A percentile compares a stretch with the other conserved stretches of the same genome.
These are phyloP conservation scores for Sardinella longiceps DNA, from an alignment of 2,797 vertebrate species.

Conservation along the genomic window DNA sequence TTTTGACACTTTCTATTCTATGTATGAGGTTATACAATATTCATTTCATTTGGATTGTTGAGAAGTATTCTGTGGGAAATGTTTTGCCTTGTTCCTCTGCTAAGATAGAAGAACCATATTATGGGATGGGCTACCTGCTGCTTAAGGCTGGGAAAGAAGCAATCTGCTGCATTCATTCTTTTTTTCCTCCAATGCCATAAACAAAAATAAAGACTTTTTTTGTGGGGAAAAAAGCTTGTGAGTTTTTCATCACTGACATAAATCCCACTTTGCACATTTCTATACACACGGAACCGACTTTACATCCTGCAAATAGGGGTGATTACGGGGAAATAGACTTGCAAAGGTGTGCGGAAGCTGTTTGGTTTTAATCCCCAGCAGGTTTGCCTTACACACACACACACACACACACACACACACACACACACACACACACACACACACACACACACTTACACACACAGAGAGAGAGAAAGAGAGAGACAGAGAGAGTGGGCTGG, in stretches of 20 bases:
- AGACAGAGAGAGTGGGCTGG: slow-evolving; percentile 50
- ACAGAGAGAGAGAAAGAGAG: too few species aligned
- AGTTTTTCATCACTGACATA: neutral
- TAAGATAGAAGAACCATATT: neutral
- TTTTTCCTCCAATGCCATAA: neutral
- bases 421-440: slow-evolving; percentile 21
- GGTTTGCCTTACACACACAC: slow-evolving; percentile 45
- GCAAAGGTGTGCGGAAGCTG: slow-evolving; percentile 39
- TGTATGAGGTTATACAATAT: neutral
- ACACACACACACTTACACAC: too few species aligned
- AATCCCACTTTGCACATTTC: slow-evolving; percentile 22
- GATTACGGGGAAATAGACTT: slow-evolving; percentile 41
- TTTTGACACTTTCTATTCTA: neutral
- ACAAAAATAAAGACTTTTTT: neutral
- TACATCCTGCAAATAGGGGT: slow-evolving; percentile 1
- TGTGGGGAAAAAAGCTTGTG: neutral
- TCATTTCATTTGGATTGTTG: neutral
- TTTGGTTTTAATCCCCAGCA: slow-evolving; percentile 48
- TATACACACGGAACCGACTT: neutral
- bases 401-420: too few species aligned
- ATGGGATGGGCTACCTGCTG: neutral
- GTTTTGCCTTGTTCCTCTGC: neutral
- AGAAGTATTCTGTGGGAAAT: neutral
- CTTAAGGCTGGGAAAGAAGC: neutral
- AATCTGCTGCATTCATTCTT: neutral